Conservation (phyloP, 2,797 vertebrate species). For the Intellagama lesueurii region DNA sequence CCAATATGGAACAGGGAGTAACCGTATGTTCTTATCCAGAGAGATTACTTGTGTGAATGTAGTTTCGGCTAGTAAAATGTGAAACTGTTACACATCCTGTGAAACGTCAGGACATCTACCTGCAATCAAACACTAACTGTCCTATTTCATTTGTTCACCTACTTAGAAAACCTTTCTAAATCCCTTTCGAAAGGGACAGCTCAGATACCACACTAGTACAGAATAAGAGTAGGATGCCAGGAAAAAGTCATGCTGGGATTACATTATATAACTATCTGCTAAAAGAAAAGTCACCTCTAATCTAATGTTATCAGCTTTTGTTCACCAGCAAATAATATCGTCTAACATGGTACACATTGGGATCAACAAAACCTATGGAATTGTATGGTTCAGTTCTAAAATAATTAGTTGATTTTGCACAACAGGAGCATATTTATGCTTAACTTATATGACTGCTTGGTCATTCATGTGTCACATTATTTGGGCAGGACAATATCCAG, state of each 20-base stretch:
- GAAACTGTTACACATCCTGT: background rate
- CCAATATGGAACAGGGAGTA: background rate
- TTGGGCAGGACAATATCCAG: too few species aligned
- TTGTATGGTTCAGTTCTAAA: background rate
- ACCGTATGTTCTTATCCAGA: background rate
- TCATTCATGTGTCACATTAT: background rate
- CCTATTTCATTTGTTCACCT: background rate
- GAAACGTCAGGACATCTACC: background rate
- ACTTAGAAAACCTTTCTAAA: background rate
- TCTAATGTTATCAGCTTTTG: background rate
- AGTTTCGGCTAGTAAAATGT: background rate
- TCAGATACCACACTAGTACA: background rate
- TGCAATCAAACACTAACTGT: background rate
- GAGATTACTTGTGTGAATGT: background rate
- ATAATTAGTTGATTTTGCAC: background rate
- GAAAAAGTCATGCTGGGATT: background rate
- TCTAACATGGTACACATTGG: background rate
- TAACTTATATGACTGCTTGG: background rate
- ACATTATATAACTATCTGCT: background rate
- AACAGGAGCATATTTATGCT: background rate
- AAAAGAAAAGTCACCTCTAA: background rate
- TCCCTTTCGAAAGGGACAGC: background rate
- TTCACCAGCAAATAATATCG: background rate
- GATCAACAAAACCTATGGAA: too few species aligned
- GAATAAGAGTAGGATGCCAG: background rate